Conservation (phyloP, 2,113 vertebrate species). For the Onychorhynchus coronatus region DNA sequence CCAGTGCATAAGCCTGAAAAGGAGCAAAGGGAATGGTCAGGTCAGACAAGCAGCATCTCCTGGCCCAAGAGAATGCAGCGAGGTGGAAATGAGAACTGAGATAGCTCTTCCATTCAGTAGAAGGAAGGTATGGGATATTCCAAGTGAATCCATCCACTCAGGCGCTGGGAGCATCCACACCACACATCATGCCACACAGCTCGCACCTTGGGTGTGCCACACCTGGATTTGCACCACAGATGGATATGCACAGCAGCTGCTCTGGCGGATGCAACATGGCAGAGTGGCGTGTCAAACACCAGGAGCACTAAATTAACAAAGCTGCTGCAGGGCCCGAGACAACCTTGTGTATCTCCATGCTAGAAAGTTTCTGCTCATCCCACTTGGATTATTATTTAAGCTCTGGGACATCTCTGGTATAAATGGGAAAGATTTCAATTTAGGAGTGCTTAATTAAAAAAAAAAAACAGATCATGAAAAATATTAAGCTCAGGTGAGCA, state of each 20-base stretch:
- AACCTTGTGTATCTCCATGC: neutral
- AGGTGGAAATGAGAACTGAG: neutral
- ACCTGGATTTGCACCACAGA: neutral
- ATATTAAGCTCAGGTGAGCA: neutral
- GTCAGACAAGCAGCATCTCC: neutral
- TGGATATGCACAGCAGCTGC: neutral
- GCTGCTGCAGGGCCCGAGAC: neutral
- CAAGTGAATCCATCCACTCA: neutral
- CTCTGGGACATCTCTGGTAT: neutral
- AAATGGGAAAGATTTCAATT: neutral
- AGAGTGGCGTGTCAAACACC: neutral
- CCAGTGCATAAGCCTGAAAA: constrained; percentile 83
- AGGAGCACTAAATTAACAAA: neutral
- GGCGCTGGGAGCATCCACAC: fast-evolving
- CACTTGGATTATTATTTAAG: neutral
- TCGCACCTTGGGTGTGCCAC: neutral
- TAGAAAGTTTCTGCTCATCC: neutral
- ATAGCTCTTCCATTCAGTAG: neutral
- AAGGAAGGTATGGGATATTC: neutral
- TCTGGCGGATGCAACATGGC: neutral
- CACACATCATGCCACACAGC: fast-evolving
- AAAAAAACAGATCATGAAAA: neutral
- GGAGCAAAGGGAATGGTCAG: neutral
- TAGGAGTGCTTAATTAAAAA: neutral
- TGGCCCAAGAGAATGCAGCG: fast-evolving